phyloP scores from a whole-genome alignment of 2,797 vertebrate species.

The Brachyalestes nurse region DNA sequence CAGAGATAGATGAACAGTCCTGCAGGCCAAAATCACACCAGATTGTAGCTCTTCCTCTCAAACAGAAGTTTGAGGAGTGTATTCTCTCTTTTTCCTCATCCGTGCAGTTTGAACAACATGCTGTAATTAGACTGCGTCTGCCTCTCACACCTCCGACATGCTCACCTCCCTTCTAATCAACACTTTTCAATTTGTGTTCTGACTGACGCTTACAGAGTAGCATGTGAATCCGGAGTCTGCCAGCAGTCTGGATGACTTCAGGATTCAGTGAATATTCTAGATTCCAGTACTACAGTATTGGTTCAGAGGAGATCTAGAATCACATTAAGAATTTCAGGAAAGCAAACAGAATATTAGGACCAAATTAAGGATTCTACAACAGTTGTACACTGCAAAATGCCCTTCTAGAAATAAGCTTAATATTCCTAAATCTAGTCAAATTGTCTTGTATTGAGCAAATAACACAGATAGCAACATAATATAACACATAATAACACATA shows the following conservation, averaged over 20 bases:
- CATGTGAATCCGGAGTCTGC: slow-evolving; percentile 12
- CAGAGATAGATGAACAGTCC: neutral
- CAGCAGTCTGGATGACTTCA: neutral
- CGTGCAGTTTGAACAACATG: slow-evolving; percentile 34
- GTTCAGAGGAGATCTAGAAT: too few relatives aligned
- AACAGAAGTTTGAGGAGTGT: slow-evolving; percentile 30
- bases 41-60: neutral
- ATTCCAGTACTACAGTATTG: neutral
- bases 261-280: neutral
- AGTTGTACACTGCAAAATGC: too few relatives aligned
- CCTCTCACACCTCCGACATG: slow-evolving; percentile 49
- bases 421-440: too few relatives aligned
- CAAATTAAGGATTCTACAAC: neutral
- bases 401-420: too few relatives aligned
- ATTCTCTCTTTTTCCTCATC: neutral
- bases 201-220: slow-evolving; percentile 21
- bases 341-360: too few relatives aligned
- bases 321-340: too few relatives aligned
- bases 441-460: too few relatives aligned
- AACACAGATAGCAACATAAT: too few relatives aligned
- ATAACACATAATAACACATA: too few relatives aligned
- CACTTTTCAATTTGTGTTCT: slow-evolving; percentile 70
- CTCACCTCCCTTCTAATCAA: slow-evolving; percentile 53
- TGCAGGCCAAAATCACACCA: neutral
- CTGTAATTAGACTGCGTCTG: slow-evolving; percentile 37